phyloP scores from a whole-genome alignment of 2,113 vertebrate species.

The Cyprinus carpio region DNA sequence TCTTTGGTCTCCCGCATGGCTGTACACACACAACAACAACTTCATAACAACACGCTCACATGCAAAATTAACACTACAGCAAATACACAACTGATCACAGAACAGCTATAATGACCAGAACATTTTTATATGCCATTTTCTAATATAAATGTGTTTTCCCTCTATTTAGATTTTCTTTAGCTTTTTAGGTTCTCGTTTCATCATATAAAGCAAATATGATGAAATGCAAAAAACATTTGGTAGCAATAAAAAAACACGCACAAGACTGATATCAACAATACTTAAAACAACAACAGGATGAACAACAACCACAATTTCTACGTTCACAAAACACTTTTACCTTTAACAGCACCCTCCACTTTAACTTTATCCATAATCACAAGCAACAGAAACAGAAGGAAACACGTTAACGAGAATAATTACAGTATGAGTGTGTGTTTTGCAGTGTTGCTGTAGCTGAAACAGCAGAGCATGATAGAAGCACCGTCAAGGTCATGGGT shows the following conservation, averaged over 20 bases:
- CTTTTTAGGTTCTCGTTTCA: not conserved
- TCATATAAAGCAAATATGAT: not conserved
- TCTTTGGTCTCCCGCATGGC: slow-evolving; percentile 87
- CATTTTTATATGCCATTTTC: not conserved
- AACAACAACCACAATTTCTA: slow-evolving; percentile 12
- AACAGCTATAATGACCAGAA: no score
- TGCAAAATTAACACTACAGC: not conserved
- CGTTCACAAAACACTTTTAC: slow-evolving; percentile 68
- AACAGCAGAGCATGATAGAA: not conserved
- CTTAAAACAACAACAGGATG: not conserved
- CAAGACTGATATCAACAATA: no score
- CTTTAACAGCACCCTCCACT: slow-evolving; percentile 85
- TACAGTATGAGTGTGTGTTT: slow-evolving; percentile 23
- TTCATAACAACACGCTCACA: not conserved
- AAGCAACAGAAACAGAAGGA: slow-evolving; percentile 56
- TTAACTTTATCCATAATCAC: slow-evolving; percentile 76
- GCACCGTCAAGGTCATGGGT: not conserved
- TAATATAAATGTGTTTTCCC: not conserved
- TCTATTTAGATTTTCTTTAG: not conserved
- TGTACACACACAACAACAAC: slow-evolving; percentile 59
- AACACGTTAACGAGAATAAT: slow-evolving; percentile 58
- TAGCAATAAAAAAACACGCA: not conserved
- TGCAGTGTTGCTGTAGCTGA: not conserved
- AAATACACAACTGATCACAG: slow-evolving; percentile 14
- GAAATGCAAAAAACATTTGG: not conserved